Percentiles rank a stretch among this genome's conserved stretches.
phyloP scores from a whole-genome alignment of 1,140 invertebrate genomes.

The Lamellibrachia luymesi region DNA sequence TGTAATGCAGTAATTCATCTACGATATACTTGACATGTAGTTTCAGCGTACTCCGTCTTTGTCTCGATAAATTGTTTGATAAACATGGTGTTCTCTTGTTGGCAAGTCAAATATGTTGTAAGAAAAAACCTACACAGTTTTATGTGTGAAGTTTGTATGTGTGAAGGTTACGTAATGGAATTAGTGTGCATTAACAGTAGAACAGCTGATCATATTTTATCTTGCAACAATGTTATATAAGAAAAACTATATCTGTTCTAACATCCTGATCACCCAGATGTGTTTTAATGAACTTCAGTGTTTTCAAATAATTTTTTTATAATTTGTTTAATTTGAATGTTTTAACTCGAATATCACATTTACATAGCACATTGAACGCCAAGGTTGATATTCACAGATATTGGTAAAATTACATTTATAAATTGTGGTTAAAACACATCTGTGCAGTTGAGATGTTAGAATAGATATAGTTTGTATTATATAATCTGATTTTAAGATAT shows the following conservation, averaged over 20 bases:
- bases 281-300: neutral
- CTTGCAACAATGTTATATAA: neutral
- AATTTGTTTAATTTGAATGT: neutral
- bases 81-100: neutral
- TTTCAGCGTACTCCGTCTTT: neutral
- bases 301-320: neutral
- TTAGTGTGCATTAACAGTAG: neutral
- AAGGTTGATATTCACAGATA: neutral
- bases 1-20: too few relatives aligned
- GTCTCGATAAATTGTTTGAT: neutral
- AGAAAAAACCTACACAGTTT: neutral
- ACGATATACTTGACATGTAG: too few relatives aligned
- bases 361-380: neutral
- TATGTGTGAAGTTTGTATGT: neutral
- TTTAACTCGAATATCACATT: neutral
- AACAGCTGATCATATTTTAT: neutral
- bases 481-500: too few relatives aligned
- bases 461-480: too few relatives aligned
- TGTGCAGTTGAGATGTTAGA: neutral
- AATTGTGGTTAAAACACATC: too few relatives aligned
- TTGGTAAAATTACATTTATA: too few relatives aligned
- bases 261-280: neutral
- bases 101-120: neutral
- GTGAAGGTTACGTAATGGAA: too few relatives aligned
- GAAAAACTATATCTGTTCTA: neutral